Evolutionary conservation across 2,113 vertebrate species (phyloP).

Genomic region (Larimichthys polyactis): DNA sequence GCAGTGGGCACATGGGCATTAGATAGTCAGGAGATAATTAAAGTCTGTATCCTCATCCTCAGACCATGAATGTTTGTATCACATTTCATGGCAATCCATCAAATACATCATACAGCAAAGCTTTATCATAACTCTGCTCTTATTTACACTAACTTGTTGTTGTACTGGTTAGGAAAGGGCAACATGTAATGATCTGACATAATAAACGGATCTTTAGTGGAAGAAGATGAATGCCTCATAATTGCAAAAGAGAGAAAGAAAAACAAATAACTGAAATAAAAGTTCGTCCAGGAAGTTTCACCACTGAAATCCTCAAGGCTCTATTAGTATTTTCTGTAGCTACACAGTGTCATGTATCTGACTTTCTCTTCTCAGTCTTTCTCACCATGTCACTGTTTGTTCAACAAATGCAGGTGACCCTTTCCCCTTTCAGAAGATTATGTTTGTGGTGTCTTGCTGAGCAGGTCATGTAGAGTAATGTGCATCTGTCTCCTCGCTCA

Average conservation of each 20-base stretch:
- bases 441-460: conserved; percentile 58
- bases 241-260: neutral
- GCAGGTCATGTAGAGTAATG: conserved; percentile 26
- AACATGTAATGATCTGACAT: neutral
- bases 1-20: too few species aligned
- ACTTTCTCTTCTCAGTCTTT: neutral
- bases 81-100: neutral
- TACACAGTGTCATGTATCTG: neutral
- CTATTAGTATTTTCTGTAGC: neutral
- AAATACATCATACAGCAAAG: neutral
- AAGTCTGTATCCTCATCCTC: too few species aligned
- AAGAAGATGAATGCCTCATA: neutral
- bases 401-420: conserved; percentile 59
- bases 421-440: conserved; percentile 56
- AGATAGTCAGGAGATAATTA: too few species aligned
- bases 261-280: neutral
- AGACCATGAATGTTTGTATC: neutral
- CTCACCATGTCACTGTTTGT: conserved; percentile 41
- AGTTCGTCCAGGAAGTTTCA: neutral
- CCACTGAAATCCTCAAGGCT: neutral
- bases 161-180: neutral
- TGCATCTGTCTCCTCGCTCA: conserved; percentile 62
- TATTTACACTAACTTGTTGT: neutral
- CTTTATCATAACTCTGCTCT: neutral
- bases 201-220: neutral